Conservation (phyloP, 2,888 invertebrate species). For the Leuctra nigra region DNA sequence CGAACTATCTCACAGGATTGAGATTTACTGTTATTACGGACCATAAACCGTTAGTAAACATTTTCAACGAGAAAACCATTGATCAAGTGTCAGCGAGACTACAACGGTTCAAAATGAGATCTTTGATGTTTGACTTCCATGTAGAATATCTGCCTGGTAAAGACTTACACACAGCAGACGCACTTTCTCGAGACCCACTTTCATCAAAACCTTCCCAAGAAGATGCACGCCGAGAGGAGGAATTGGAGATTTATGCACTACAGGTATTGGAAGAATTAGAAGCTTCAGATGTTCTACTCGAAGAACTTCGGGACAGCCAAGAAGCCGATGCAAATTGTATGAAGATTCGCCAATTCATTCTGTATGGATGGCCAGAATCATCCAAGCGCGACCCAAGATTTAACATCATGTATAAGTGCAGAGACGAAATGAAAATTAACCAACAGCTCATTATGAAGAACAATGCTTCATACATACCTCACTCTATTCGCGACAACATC, state of each 20-base stretch:
- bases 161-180: constrained; percentile 33
- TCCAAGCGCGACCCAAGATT: neutral
- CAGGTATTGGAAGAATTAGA: neutral
- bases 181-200: constrained; percentile 30
- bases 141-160: constrained; percentile 35
- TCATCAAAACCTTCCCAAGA: neutral
- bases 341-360: neutral
- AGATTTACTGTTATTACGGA: constrained; percentile 36
- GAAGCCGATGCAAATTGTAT: neutral
- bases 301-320: neutral
- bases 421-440: neutral
- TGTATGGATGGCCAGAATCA: neutral
- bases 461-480: neutral
- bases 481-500: neutral
- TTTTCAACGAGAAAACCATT: too few species aligned
- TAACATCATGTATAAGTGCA: neutral
- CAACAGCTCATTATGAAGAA: neutral
- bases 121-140: constrained; percentile 33
- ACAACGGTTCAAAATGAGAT: constrained; percentile 35
- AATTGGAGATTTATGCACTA: neutral
- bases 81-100: constrained; percentile 37
- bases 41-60: constrained; percentile 36
- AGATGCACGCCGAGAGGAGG: neutral
- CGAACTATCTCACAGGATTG: constrained; percentile 34
- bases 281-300: neutral